Evolutionary conservation across 2,797 vertebrate genomes (phyloP).

Genomic region (Pyrocephalus nanus): DNA sequence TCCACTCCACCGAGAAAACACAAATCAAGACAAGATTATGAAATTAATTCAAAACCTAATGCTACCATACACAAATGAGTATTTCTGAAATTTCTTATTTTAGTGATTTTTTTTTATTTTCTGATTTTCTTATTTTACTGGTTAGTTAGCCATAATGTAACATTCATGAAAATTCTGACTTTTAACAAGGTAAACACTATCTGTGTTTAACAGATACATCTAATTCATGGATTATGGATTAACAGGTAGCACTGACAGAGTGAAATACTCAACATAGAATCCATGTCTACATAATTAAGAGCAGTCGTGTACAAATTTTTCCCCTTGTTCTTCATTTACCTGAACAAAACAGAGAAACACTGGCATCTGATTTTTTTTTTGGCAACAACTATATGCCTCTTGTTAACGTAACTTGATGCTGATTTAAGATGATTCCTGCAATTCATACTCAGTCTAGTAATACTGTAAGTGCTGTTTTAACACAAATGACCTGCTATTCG

Average conservation of each 20-base stretch:
- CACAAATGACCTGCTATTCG: neutral
- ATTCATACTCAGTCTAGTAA: neutral
- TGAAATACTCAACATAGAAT: neutral
- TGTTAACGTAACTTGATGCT: neutral
- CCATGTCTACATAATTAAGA: neutral
- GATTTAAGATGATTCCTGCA: neutral
- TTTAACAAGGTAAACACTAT: neutral
- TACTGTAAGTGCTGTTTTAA: neutral
- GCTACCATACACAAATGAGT: neutral
- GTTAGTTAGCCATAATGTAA: neutral
- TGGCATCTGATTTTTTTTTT: neutral
- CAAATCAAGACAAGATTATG: neutral
- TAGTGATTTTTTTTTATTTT: neutral
- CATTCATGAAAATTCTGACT: neutral
- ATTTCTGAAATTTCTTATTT: neutral
- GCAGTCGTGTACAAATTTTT: accelerated
- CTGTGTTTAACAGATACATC: neutral
- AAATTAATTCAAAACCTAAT: neutral
- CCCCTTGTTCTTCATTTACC: neutral
- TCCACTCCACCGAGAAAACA: neutral
- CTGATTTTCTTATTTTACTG: too few species aligned
- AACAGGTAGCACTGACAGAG: neutral
- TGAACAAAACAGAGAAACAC: neutral
- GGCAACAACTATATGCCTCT: neutral
- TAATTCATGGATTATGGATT: neutral